A percentile compares a stretch with the other conserved stretches of the same genome.
Conservation (phyloP, 2,113 vertebrate genomes). For the Montifringilla adamsi region DNA sequence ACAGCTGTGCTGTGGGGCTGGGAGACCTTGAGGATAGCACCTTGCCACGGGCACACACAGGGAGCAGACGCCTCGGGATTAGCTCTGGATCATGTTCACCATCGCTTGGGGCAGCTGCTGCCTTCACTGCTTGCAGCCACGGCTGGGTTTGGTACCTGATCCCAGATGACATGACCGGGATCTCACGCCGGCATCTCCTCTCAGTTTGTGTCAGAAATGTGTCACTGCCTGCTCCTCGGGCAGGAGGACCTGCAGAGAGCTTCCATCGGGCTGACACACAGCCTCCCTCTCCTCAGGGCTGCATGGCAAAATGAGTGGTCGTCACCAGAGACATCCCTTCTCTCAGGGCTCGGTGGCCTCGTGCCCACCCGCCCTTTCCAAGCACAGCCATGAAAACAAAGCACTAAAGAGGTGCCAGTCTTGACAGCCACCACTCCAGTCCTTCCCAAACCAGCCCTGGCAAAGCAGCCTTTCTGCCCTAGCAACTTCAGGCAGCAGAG, state of each 20-base stretch:
- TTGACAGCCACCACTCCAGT: neutral
- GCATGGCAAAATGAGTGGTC: constrained; percentile 12
- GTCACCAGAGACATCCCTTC: neutral
- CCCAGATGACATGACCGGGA: constrained; percentile 43
- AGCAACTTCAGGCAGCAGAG: neutral
- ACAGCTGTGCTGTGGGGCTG: neutral
- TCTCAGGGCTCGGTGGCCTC: neutral
- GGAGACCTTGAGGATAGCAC: neutral
- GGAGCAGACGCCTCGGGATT: neutral
- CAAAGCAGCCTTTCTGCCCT: neutral
- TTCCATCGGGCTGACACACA: neutral
- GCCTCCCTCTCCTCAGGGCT: neutral
- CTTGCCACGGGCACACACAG: neutral
- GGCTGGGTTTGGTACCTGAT: constrained; percentile 36
- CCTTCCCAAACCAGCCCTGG: neutral
- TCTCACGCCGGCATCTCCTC: neutral
- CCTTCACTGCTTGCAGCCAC: neutral
- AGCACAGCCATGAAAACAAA: neutral
- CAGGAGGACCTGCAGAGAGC: constrained; percentile 28
- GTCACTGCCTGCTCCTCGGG: constrained; percentile 10
- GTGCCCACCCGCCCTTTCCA: neutral
- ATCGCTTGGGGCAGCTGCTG: neutral
- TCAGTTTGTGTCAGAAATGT: constrained; percentile 32
- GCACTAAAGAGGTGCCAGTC: neutral
- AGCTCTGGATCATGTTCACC: constrained; percentile 15